A percentile compares a stretch with the other conserved stretches of the same genome.
Conservation (phyloP, 2,113 vertebrate genomes). For the Nibea coibor region DNA sequence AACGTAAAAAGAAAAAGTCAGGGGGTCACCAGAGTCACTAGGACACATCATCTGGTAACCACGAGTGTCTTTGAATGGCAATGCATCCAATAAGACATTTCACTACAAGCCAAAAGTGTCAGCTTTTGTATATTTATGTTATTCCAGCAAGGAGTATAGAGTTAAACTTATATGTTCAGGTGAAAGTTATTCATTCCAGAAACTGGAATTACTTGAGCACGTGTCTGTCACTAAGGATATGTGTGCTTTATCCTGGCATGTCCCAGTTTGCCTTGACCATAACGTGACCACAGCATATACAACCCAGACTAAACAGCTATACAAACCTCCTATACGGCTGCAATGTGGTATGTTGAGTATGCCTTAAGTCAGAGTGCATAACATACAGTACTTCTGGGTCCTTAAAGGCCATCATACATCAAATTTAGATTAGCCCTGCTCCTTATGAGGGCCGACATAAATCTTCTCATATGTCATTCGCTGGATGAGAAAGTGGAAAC, state of each 20-base stretch:
- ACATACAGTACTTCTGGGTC: not conserved
- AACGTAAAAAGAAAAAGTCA: not conserved
- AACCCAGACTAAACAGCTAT: not conserved
- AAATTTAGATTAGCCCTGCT: constrained; percentile 1
- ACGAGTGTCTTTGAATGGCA: not conserved
- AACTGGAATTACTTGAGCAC: constrained; percentile 18
- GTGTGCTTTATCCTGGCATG: not conserved
- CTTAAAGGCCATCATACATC: constrained; percentile 10
- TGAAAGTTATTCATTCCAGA: constrained; percentile 1
- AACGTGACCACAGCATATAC: not conserved
- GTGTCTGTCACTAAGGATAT: constrained; percentile 7
- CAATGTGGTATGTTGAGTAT: not conserved
- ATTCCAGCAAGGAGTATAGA: not conserved
- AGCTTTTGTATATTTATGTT: too few relatives aligned
- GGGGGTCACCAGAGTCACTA: not conserved
- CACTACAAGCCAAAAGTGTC: not conserved
- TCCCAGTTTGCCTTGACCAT: constrained; percentile 15
- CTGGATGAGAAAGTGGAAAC: constrained; percentile 58
- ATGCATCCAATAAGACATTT: not conserved
- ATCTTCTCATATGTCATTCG: constrained; percentile 25
- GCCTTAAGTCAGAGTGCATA: not conserved
- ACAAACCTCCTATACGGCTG: not conserved
- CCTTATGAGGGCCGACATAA: not conserved
- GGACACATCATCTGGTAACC: not conserved
- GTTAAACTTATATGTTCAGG: not conserved